Percentiles rank a stretch among this genome's conserved stretches.
These are phyloP conservation scores for Ophraella communa DNA, from an alignment of 2,888 invertebrate genomes.

Conservation along the genomic window DNA sequence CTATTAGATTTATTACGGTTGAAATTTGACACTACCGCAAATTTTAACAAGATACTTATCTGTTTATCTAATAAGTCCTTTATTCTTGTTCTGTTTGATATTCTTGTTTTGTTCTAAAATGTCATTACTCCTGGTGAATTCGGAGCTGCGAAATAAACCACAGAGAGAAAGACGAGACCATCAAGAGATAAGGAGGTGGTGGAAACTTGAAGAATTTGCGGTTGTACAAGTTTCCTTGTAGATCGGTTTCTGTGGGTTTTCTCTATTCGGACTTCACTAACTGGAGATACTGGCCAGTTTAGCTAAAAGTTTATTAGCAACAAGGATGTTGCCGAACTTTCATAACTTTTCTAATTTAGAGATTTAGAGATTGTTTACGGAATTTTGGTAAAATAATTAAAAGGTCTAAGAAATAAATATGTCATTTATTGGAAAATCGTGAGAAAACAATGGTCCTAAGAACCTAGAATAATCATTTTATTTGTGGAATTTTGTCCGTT, in stretches of 20 bases:
- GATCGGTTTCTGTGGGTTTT: constrained; percentile 49
- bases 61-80: too few species aligned
- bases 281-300: constrained; percentile 19
- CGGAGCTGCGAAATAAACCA: constrained; percentile 24
- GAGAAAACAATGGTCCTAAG: too few species aligned
- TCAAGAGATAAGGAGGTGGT: constrained; percentile 43
- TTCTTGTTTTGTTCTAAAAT: neutral
- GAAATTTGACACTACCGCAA: too few species aligned
- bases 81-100: too few species aligned
- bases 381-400: neutral
- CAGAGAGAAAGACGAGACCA: constrained; percentile 33
- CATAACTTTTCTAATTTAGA: constrained; percentile 23
- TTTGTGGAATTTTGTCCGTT: too few species aligned
- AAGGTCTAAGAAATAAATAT: too few species aligned
- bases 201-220: constrained; percentile 47
- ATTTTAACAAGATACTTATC: too few species aligned
- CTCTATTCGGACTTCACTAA: constrained; percentile 19
- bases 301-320: constrained; percentile 9
- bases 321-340: constrained; percentile 1
- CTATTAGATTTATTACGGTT: too few species aligned
- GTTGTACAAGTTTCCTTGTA: constrained; percentile 40
- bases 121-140: neutral
- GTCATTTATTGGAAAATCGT: too few species aligned
- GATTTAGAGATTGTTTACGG: neutral
- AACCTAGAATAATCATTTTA: too few species aligned